Base-by-base conservation (phyloP, 1,140 invertebrate genomes). In the Radopholus similis region DNA sequence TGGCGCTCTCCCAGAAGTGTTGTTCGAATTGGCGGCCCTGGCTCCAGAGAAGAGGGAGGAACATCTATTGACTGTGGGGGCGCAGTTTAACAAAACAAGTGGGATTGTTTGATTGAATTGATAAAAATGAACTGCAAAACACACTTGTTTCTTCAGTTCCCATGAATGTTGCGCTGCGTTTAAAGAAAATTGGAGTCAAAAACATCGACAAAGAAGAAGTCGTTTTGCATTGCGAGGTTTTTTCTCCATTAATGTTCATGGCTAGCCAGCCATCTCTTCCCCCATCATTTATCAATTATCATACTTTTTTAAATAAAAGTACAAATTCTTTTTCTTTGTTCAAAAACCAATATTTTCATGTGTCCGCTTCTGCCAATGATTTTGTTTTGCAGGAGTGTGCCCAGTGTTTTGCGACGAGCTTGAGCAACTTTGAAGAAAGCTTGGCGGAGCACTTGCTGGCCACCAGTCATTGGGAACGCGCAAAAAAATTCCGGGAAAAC, bases 341-440 rank as follows among this genome's bases (percentile, higher is more conserved):
- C n/a, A n/a, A n/a, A n/a, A n/a, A n/a, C n/a, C n/a, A n/a, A n/a
- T n/a, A 42, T n/a, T 56, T 56, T 34, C 28, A 56, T 40, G 1
- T 57, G n/a, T 57, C 8, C 18, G 13, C 5, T 9, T 54, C 28
- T 56, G 30, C 28, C 0, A 15, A 21, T 38, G n/a, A 15, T 56
- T 56, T 56, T 56, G 54, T 56, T 5, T 65, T 67, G 26, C 38
- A 68, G 66, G 66, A 68, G 53, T 68, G 66, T 70, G 9, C 49
- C 35, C 66, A 68, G 55, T 38, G 15, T 54, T 68, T 68, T 51
- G 35, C 66, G 42, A 30, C 11, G 30, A 51, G 8, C 56, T 51
- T 68, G 6, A 30, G 26, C 38, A 71, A 70, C 23, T 28, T 72
- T 13, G 40, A 58, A 23, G 37, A 28, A 8, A 8, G 13, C 21